Conservation (phyloP, 2,113 vertebrate genomes). For the Empidonax traillii region DNA sequence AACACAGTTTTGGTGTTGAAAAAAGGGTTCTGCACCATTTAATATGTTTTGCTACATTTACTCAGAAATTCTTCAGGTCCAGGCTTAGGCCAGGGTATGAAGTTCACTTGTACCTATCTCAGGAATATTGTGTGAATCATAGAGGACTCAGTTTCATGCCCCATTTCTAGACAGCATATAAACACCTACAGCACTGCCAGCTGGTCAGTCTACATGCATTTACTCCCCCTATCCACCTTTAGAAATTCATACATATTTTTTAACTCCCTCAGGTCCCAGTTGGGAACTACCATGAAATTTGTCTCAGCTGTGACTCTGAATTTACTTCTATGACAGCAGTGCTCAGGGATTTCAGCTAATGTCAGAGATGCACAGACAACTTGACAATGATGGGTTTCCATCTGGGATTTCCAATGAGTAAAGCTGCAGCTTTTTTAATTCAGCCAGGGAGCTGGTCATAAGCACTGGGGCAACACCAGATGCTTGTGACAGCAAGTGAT, state of each 20-base stretch:
- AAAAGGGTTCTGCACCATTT: not conserved
- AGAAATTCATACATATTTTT: not conserved
- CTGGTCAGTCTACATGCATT: not conserved
- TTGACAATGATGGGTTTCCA: constrained; percentile 12
- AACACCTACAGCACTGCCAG: not conserved
- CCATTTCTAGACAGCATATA: not conserved
- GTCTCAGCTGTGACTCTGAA: constrained; percentile 3
- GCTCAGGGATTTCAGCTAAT: not conserved
- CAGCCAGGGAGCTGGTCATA: not conserved
- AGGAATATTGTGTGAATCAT: not conserved
- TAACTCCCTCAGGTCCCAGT: not conserved
- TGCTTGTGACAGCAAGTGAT: not conserved
- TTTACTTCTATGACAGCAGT: not conserved
- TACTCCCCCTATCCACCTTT: not conserved
- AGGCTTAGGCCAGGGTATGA: not conserved
- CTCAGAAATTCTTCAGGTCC: not conserved
- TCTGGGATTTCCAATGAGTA: not conserved
- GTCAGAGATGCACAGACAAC: not conserved
- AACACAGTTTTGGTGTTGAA: not conserved
- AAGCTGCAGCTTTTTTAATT: not conserved
- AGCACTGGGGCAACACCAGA: not conserved
- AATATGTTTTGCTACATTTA: not conserved
- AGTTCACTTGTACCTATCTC: not conserved
- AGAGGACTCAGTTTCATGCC: not conserved
- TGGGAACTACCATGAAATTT: not conserved